Conservation (phyloP, 1,140 invertebrate species). For the Zaprionus gabonicus region DNA sequence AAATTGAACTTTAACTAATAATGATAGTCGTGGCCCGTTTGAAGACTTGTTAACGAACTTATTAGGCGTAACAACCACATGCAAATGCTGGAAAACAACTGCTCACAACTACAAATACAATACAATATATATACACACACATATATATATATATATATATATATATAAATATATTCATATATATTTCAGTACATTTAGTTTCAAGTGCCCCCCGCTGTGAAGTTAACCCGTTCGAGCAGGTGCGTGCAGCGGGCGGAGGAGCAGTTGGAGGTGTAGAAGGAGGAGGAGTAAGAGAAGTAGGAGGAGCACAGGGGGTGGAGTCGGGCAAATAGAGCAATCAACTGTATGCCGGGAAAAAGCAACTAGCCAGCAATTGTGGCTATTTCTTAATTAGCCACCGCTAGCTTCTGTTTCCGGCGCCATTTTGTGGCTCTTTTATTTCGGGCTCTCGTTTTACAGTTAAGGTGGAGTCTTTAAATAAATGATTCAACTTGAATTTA, state of each 20-base stretch:
- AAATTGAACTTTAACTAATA: conserved; percentile 63
- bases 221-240: not conserved
- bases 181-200: not conserved
- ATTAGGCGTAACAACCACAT: conserved; percentile 59
- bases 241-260: not conserved
- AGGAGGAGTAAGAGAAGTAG: not conserved
- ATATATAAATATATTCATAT: conserved; percentile 6
- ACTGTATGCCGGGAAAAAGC: not conserved
- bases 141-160: not conserved
- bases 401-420: not conserved
- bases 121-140: too few relatives aligned
- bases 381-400: not conserved
- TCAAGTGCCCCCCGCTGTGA: not conserved
- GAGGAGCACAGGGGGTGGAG: not conserved
- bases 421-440: not conserved
- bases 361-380: not conserved
- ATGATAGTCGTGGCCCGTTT: conserved; percentile 31
- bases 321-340: conserved; percentile 38
- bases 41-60: conserved; percentile 79
- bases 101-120: not conserved
- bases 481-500: too few relatives aligned
- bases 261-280: not conserved
- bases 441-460: not conserved
- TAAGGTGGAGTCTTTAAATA: too few relatives aligned
- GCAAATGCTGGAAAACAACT: conserved; percentile 27